phyloP scores from a whole-genome alignment of 2,888 invertebrate species.

The Leucania comma region DNA sequence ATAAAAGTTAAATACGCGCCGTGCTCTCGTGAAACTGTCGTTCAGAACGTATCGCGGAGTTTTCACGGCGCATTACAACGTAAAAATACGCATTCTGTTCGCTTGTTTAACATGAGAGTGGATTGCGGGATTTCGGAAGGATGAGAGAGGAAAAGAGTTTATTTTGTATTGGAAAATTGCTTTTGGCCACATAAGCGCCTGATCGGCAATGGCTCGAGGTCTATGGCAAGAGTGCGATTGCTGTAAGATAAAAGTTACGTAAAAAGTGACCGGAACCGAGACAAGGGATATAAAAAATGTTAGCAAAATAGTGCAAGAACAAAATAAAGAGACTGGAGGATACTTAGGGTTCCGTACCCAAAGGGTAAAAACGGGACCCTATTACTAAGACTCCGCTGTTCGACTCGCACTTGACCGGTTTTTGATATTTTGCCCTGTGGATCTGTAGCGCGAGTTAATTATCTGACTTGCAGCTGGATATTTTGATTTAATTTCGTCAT shows the following conservation, averaged over 20 bases:
- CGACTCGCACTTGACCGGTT: too few relatives aligned
- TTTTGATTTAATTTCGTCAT: too few relatives aligned
- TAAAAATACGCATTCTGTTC: conserved; percentile 38
- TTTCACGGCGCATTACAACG: conserved; percentile 46
- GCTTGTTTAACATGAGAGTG: conserved; percentile 28
- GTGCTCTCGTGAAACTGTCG: conserved; percentile 54
- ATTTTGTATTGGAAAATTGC: not conserved
- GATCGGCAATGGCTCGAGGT: not conserved
- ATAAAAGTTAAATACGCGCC: conserved; percentile 62
- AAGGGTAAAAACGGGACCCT: too few relatives aligned
- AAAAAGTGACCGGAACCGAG: not conserved
- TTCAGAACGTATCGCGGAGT: conserved; percentile 28
- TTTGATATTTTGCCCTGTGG: too few relatives aligned
- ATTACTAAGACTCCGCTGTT: too few relatives aligned
- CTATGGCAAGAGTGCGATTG: not conserved
- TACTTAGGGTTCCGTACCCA: too few relatives aligned
- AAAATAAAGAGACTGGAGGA: not conserved
- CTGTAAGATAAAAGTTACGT: too few relatives aligned
- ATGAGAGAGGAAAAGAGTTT: not conserved
- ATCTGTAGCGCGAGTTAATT: not conserved
- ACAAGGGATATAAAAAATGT: not conserved
- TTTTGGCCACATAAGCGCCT: not conserved
- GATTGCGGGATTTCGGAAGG: conserved; percentile 15
- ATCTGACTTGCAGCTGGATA: not conserved
- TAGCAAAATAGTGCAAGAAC: not conserved